phyloP scores from a whole-genome alignment of 2,888 invertebrate species.

The Hypsopygia costalis region DNA sequence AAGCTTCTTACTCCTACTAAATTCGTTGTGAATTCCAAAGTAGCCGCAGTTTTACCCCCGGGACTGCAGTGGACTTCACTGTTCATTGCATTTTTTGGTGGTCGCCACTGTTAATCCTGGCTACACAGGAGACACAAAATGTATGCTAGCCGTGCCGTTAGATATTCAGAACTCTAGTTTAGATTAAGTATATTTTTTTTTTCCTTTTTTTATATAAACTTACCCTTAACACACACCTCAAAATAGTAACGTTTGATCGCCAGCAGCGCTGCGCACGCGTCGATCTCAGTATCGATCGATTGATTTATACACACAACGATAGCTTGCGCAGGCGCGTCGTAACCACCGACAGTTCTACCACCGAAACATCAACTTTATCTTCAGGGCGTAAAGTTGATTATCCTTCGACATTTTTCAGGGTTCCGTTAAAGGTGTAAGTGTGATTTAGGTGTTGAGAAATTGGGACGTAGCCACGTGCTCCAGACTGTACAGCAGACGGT shows the following conservation, averaged over 20 bases:
- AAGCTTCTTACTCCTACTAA: no score
- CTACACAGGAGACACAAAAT: no score
- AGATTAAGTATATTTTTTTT: no score
- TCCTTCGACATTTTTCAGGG: constrained; percentile 10
- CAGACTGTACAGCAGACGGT: constrained; percentile 30
- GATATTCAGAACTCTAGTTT: no score
- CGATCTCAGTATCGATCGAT: constrained; percentile 64
- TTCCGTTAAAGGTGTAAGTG: constrained; percentile 33
- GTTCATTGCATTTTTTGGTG: no score
- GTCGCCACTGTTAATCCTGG: no score
- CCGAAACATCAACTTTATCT: constrained; percentile 8
- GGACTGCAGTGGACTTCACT: no score
- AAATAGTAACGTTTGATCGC: constrained; percentile 64
- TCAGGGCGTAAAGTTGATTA: constrained; percentile 2
- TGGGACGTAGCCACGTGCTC: constrained; percentile 37
- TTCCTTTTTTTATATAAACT: constrained; percentile 7
- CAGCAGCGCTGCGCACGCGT: constrained; percentile 57
- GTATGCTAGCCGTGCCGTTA: no score
- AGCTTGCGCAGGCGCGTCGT: constrained; percentile 18
- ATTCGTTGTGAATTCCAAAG: no score
- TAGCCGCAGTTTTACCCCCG: no score
- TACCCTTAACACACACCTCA: constrained; percentile 49
- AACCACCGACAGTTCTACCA: background rate
- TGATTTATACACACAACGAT: constrained; percentile 61
- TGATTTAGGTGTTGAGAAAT: constrained; percentile 39